Percentiles rank a stretch among this genome's conserved stretches.
phyloP scores from a whole-genome alignment of 2,113 vertebrate genomes.

The Ellobius talpinus region DNA sequence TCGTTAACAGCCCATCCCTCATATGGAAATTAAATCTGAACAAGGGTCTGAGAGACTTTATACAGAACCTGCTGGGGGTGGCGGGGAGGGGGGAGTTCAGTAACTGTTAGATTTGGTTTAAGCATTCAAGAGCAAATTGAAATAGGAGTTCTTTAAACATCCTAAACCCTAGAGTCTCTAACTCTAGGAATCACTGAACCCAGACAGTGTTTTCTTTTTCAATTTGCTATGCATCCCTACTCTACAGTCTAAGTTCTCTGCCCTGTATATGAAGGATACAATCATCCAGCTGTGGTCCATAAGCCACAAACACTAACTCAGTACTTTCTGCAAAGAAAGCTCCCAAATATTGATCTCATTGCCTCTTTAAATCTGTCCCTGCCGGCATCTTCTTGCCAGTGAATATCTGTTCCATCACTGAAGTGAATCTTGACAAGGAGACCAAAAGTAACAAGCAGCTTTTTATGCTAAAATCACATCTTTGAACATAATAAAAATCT shows the following conservation, averaged over 20 bases:
- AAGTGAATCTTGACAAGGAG: not conserved
- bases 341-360: not conserved
- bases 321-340: constrained; percentile 15
- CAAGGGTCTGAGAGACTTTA: not conserved
- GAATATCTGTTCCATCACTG: not conserved
- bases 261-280: constrained; percentile 2
- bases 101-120: constrained; percentile 56
- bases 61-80: not conserved
- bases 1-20: constrained; percentile 39
- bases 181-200: constrained; percentile 58
- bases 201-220: constrained; percentile 51
- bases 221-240: constrained; percentile 32
- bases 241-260: constrained; percentile 46
- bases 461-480: not conserved
- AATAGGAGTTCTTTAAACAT: constrained; percentile 28
- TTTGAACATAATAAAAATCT: not conserved
- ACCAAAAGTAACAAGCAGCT: not conserved
- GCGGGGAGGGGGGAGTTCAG: no score
- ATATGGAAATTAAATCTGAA: constrained; percentile 35
- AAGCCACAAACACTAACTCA: constrained; percentile 58
- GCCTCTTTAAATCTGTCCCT: not conserved
- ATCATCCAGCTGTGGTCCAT: constrained; percentile 50
- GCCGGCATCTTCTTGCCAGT: not conserved
- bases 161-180: constrained; percentile 42
- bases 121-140: constrained; percentile 58